Percentiles rank a stretch among this genome's conserved stretches.
Conservation (phyloP, 2,797 vertebrate genomes). For the Megaceryle alcyon region DNA sequence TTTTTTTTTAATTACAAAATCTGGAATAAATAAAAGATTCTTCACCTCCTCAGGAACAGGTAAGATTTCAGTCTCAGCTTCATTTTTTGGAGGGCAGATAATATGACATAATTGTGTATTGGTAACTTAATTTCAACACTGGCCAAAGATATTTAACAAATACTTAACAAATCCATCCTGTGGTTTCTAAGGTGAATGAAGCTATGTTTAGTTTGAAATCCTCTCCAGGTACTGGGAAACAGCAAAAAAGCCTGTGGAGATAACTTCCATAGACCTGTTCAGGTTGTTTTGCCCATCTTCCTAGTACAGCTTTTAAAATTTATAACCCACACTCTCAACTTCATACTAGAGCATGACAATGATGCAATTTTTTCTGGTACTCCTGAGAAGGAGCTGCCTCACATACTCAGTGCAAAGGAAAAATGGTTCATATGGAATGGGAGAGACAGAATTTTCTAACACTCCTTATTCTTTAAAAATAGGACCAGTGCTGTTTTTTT, state of each 20-base stretch:
- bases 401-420: neutral
- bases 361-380: fast-evolving
- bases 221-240: neutral
- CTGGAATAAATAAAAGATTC: too few species aligned
- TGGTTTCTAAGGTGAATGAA: neutral
- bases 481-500: neutral
- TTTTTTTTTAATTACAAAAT: too few species aligned
- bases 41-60: neutral
- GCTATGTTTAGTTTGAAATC: neutral
- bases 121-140: neutral
- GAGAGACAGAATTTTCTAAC: neutral
- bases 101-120: neutral
- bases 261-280: neutral
- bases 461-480: neutral
- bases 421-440: fast-evolving
- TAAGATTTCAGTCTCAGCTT: neutral
- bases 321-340: neutral
- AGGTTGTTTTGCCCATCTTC: neutral
- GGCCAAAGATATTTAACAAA: neutral
- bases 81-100: neutral
- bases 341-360: neutral
- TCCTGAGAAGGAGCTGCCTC: neutral
- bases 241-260: neutral
- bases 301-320: neutral
- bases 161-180: neutral